Evolutionary conservation across 2,113 vertebrate genomes (phyloP), one percentile per base, ranked within the genome.

Genomic region (Indicator indicator): DNA sequence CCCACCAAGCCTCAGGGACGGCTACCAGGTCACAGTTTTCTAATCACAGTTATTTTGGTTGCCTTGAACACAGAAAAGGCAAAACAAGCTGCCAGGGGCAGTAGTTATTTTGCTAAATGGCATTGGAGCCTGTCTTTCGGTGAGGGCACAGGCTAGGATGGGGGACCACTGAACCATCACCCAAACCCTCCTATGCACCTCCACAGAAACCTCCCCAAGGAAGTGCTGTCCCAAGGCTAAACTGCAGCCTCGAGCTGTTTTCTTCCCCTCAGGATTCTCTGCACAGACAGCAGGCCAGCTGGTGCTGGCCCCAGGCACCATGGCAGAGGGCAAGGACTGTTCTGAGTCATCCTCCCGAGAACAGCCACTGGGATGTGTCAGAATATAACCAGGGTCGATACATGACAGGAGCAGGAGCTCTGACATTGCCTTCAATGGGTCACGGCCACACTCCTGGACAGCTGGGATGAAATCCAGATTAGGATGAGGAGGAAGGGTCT

Each of bases 361-460:
- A 91, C 65, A 83, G 73, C 60, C 38, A 23, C 65, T 52, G 33
- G 60, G 42, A 50, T 88, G 40, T 0, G 3, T 74, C 76, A 86
- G 80, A 63, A 64, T 26, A 4, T 32, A 84, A 74, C 64, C 50
- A n/a, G 23, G 60, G 65, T 17, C 1, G 5, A 13, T 12, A 56
- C 4, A 36, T 5, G 0, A 0, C 2, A 0, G 71, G 27, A 85
- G 9, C 2, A 1, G n/a, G 9, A 33, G 9, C 50, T 58, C 48
- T 73, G 32, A 74, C 15, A 1, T 40, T 50, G 36, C 77, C 90
- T 89, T 89, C 89, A 71, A 77, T 86, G 77, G 40, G 56, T 54
- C 0, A 0, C 1, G 1, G 50, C 28, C 1, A 0, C 1, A 1
- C 11, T 90, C 23, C 33, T 7, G 13, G 28, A 32, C 19, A 77